These are phyloP conservation scores for Cabera pusaria DNA, from an alignment of 2,888 invertebrate genomes.

Conservation along the genomic window DNA sequence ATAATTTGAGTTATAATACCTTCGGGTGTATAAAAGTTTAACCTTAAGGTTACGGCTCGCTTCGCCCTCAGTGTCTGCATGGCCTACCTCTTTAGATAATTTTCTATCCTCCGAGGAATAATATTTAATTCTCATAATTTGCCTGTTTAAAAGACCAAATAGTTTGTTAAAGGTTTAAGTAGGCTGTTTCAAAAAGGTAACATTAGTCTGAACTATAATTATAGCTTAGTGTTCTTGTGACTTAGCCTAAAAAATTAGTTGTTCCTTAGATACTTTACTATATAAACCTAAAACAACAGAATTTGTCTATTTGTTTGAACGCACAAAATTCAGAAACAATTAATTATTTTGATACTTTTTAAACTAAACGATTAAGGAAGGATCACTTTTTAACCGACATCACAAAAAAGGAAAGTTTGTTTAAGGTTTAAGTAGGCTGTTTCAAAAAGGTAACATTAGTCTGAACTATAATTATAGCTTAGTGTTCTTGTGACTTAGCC, in stretches of 20 bases:
- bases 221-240: not conserved
- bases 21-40: slow-evolving; percentile 21
- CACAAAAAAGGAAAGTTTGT: slow-evolving; percentile 10
- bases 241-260: no score
- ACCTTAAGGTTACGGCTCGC: slow-evolving; percentile 15
- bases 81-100: slow-evolving; percentile 16
- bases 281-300: no score
- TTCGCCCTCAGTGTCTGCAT: slow-evolving; percentile 12
- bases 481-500: not conserved
- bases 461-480: not conserved
- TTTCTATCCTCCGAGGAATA: slow-evolving; percentile 16
- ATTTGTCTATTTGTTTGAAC: no score
- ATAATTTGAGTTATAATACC: slow-evolving; percentile 32
- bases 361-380: no score
- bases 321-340: no score
- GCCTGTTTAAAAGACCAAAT: slow-evolving; percentile 10
- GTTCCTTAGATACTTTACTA: no score
- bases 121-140: slow-evolving; percentile 17
- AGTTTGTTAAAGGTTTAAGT: slow-evolving; percentile 4
- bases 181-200: slow-evolving; percentile 2
- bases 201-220: no score
- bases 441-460: slow-evolving; percentile 3
- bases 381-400: no score
- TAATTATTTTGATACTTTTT: no score
- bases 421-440: slow-evolving; percentile 1